phyloP scores from a whole-genome alignment of 2,797 vertebrate genomes.

The Fistularia commersonii region DNA sequence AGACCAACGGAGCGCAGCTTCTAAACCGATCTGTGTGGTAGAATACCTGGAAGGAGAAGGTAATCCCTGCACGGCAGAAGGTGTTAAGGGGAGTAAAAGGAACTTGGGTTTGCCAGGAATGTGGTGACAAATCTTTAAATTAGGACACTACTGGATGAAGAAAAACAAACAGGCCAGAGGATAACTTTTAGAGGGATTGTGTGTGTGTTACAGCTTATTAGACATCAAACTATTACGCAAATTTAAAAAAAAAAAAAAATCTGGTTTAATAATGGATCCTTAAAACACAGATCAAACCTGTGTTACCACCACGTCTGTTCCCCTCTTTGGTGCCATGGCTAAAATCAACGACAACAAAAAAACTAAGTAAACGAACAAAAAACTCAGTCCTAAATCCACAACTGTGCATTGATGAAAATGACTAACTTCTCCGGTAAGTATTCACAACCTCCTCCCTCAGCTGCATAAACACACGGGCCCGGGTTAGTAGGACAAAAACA shows the following conservation, averaged over 20 bases:
- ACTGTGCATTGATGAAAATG: no score
- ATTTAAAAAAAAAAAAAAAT: conserved; percentile 15
- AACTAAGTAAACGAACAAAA: neutral
- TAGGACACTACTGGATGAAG: conserved; percentile 13
- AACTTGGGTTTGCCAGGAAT: conserved; percentile 44
- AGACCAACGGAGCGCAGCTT: conserved; percentile 22
- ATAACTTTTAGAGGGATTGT: conserved; percentile 9
- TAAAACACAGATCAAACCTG: conserved; percentile 42
- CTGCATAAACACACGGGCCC: no score
- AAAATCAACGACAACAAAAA: conserved; percentile 21
- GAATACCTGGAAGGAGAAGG: conserved; percentile 27
- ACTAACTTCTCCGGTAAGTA: no score
- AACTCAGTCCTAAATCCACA: no score
- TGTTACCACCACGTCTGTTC: conserved; percentile 37
- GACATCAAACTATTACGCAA: conserved; percentile 22
- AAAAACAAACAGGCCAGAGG: conserved; percentile 1
- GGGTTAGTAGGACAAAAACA: no score
- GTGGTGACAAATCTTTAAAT: conserved; percentile 31
- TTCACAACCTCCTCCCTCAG: no score
- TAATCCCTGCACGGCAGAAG: conserved; percentile 8
- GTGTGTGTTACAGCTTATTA: conserved; percentile 25
- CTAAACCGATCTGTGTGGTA: conserved; percentile 18
- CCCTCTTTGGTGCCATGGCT: conserved; percentile 59
- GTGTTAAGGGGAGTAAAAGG: conserved; percentile 18
- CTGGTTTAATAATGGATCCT: conserved; percentile 42